Evolutionary conservation across 2,797 vertebrate genomes (phyloP), one percentile per base, ranked within the genome.

Genomic region (Clarias fuscus): DNA sequence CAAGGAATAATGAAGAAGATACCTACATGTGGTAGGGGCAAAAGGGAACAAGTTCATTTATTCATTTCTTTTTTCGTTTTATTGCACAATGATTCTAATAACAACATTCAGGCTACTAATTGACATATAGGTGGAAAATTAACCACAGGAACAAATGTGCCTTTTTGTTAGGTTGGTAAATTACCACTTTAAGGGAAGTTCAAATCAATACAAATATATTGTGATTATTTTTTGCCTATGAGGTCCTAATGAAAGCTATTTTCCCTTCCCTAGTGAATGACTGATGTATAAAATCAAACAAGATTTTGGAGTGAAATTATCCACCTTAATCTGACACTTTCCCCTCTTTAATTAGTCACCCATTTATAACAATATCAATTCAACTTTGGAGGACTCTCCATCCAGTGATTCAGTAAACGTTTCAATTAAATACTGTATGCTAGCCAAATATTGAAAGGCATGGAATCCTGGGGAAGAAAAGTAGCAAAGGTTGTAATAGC

Each of bases 1-100:
- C 95, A 96, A 0, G 95, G 96, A 86, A 96, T 79, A 64, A 96
- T 2, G 20, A 95, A 96, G 91, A 96, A 96, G 80, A 96, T 94
- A 18, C 96, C 96, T 96, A 87, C 14, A 62, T 22, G 86, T 1
- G 48, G 68, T 22, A n/a, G 22, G 14, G 7, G 7, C 27, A 22
- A 58, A 73, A 22, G 30, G 22, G 56, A 11, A 71, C 18, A 77
- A 37, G 67, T n/a, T 20, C 43, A 24, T 43, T 43, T 37, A 58
- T 30, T 56, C 20, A 75, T n/a, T 48, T 2, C 13, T 5, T 53
- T 48, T 37, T 17, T n/a, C 11, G 27, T 75, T 71, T 71, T 5
- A 70, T 48, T n/a, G 22, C 15, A 4, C n/a, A 76, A 33, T 58
- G 0, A 58, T 71, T 30, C 18, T 56, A 76, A 77, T 59, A 33